These are phyloP conservation scores for Dinoponera quadriceps DNA, from an alignment of 1,140 invertebrate genomes.

Conservation along the genomic window DNA sequence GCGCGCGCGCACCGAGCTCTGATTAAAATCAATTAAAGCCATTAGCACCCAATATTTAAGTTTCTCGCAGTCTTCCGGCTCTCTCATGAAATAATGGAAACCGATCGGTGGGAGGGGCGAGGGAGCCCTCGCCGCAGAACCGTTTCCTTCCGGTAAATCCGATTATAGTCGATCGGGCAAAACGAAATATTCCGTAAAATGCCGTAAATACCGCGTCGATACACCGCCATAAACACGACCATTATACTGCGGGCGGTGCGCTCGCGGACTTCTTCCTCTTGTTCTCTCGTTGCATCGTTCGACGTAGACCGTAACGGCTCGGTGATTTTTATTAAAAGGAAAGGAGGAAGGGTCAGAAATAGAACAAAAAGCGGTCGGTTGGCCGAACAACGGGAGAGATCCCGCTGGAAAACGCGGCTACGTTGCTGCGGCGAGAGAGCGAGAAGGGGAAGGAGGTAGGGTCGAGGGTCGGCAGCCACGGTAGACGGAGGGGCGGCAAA, in stretches of 20 bases:
- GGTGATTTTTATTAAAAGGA: conserved; percentile 45
- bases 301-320: conserved; percentile 30
- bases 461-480: background rate
- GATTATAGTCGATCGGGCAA: conserved; percentile 36
- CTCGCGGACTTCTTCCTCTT: conserved; percentile 30
- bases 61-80: conserved; percentile 41
- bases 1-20: conserved; percentile 39
- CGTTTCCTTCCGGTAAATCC: conserved; percentile 18
- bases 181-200: conserved; percentile 48
- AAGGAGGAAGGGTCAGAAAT: conserved; percentile 20
- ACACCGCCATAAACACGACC: conserved; percentile 37
- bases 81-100: conserved; percentile 45
- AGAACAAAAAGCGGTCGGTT: conserved; percentile 35
- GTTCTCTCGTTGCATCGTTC: conserved; percentile 16
- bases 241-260: conserved; percentile 11
- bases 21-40: conserved; percentile 62
- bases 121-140: background rate
- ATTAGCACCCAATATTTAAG: conserved; percentile 61
- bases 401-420: conserved; percentile 29
- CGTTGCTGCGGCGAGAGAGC: conserved; percentile 3
- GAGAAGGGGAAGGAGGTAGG: background rate
- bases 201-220: conserved; percentile 37
- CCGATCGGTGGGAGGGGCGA: conserved; percentile 1
- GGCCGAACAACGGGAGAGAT: conserved; percentile 40
- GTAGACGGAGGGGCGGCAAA: conserved; percentile 13